Base-by-base conservation (phyloP, 2,888 invertebrate species). In the Cremastinae sp. region DNA sequence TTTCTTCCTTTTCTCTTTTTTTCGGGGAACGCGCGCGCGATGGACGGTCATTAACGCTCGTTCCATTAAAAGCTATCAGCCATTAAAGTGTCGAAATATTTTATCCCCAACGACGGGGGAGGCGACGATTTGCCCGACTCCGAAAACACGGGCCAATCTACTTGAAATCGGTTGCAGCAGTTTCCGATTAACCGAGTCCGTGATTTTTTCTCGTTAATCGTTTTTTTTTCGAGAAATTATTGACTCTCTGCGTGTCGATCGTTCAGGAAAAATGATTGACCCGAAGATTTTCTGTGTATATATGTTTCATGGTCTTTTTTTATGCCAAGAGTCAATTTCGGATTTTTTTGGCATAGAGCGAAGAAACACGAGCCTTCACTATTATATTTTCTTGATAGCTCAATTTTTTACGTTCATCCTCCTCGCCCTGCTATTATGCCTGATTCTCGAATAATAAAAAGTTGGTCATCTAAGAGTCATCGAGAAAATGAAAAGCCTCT, bases 71-170 rank as follows among this genome's bases (percentile, higher is more conserved):
- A 84, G 82, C 85, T 83, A 84, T 84, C 83, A 83, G 83, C 85
- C 84, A 85, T 85, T 84, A 84, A 84, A 84, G 84, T 80, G 83
- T 84, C 83, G 82, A 84, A 85, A 85, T 85, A 86, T 84, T 86
- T 86, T 84, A 85, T 82, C 82, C 79, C 71, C 79, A 82, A 83
- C 82, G 81, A 81, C 82, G 77, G 81, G 84, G 84, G 84, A 81
- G 84, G 72, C 75, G 80, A 80, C 82, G 77, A 79, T 69, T 51
- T 78, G 47, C 41, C 38, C 20, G 64, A 38, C 45, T 20, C 41
- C 18, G 38, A 2, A 38, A 47, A 36, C 36, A 49, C 41, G 20
- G 45, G 51, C 12, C n/a, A 9, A 5, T 51, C 38, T 51, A 10
- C 38, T 12, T 36, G 36, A 22, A 38, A 14, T 20, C 20, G 0